Evolutionary conservation across 2,888 invertebrate species (phyloP).

Genomic region (Stenichneumon culpator): DNA sequence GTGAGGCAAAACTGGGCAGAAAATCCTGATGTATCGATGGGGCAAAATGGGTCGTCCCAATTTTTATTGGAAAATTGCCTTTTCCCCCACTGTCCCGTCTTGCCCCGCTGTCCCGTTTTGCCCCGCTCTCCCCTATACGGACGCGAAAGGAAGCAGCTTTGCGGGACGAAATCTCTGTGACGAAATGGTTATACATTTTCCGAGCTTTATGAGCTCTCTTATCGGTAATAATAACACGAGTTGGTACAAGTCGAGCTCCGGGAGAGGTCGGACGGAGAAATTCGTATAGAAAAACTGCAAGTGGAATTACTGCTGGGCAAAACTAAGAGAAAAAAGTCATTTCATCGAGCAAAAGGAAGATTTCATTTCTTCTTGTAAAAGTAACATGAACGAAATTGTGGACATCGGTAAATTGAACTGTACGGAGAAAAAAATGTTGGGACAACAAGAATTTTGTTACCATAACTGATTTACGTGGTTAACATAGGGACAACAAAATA

Average conservation of each 20-base stretch:
- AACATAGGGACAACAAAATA: no score
- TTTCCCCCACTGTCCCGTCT: no score
- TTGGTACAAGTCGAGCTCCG: neutral
- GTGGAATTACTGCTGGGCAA: neutral
- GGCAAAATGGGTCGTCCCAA: no score
- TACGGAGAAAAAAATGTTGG: no score
- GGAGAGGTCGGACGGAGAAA: neutral
- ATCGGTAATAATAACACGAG: constrained; percentile 10
- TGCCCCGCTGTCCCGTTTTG: no score
- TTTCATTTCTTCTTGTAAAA: neutral
- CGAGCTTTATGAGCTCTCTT: constrained; percentile 24
- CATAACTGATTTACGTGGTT: no score
- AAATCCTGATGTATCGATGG: no score
- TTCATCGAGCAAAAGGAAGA: neutral
- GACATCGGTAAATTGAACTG: no score
- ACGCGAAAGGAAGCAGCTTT: constrained; percentile 40
- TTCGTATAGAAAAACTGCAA: neutral
- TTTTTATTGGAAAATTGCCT: no score
- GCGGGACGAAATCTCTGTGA: constrained; percentile 21
- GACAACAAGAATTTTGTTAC: no score
- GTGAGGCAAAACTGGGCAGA: no score
- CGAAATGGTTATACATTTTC: constrained; percentile 5
- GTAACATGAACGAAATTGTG: neutral
- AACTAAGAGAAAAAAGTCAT: neutral
- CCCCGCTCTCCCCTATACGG: no score